Conservation (phyloP, 2,888 invertebrate genomes). For the Clivina fossor region DNA sequence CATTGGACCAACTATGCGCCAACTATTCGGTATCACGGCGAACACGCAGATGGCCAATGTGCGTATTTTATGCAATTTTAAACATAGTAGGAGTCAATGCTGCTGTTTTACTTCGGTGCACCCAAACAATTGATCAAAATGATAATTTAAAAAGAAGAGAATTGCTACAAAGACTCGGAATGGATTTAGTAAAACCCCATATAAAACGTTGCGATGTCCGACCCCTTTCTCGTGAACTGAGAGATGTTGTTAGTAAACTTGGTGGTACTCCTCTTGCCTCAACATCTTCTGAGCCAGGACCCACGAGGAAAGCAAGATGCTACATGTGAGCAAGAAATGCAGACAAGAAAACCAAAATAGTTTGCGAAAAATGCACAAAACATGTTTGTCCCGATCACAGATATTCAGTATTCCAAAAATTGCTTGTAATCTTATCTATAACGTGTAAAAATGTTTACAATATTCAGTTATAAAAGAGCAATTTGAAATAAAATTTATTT, state of each 20-base stretch:
- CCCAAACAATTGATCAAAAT: conserved; percentile 1
- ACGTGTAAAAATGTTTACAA: too few species aligned
- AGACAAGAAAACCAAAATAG: conserved; percentile 9
- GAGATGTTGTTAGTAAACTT: conserved; percentile 13
- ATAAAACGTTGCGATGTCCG: conserved; percentile 17
- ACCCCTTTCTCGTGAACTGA: conserved; percentile 12
- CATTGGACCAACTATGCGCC: conserved; percentile 3
- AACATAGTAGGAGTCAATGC: conserved; percentile 10
- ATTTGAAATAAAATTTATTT: too few species aligned
- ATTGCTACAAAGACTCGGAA: conserved; percentile 8
- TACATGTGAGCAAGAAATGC: conserved; percentile 8
- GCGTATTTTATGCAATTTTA: conserved; percentile 6
- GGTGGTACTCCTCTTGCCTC: conserved; percentile 9
- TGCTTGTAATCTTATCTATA: too few species aligned
- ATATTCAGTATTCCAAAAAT: neutral
- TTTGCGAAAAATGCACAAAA: neutral
- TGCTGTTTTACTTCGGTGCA: conserved; percentile 7
- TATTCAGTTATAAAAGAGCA: too few species aligned
- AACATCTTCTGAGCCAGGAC: conserved; percentile 1
- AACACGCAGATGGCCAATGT: conserved; percentile 8
- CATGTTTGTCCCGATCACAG: neutral
- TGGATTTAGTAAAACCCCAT: conserved; percentile 6
- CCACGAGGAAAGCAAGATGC: conserved; percentile 3
- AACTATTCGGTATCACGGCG: neutral
- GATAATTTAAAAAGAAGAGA: conserved; percentile 3